phyloP scores from a whole-genome alignment of 2,888 invertebrate species.

The Eilema griseolum region DNA sequence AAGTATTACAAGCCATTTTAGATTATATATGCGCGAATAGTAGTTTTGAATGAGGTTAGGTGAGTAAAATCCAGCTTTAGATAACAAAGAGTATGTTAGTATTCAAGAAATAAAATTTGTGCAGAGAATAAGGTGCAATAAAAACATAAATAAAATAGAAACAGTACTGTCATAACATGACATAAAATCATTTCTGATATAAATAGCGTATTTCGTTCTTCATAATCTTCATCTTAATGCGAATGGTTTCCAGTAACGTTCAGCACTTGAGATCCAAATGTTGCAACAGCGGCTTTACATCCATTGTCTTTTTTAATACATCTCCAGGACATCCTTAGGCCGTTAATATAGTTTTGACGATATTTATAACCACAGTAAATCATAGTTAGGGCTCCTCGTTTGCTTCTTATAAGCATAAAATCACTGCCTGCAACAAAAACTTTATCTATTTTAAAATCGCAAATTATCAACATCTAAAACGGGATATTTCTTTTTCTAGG shows the following conservation, averaged over 20 bases:
- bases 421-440: not conserved
- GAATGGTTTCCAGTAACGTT: not conserved
- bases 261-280: not conserved
- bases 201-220: not conserved
- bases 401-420: constrained; percentile 26
- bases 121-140: not conserved
- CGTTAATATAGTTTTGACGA: constrained; percentile 40
- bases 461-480: not conserved
- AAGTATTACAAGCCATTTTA: too few relatives aligned
- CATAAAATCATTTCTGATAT: not conserved
- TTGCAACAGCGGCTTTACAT: constrained; percentile 39
- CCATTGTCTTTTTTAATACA: constrained; percentile 39
- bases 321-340: constrained; percentile 42
- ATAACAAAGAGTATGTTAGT: not conserved
- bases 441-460: constrained; percentile 17
- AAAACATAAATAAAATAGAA: not conserved
- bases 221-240: not conserved
- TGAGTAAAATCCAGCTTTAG: not conserved
- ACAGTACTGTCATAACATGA: not conserved
- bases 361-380: constrained; percentile 43
- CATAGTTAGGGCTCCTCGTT: constrained; percentile 43
- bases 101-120: not conserved
- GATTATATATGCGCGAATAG: too few relatives aligned
- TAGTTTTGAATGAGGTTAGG: too few relatives aligned
- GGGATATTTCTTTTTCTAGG: too few relatives aligned